Evolutionary conservation across 1,140 invertebrate genomes (phyloP), one percentile per base, ranked within the genome.

Genomic region (Sarcophaga bullata): DNA sequence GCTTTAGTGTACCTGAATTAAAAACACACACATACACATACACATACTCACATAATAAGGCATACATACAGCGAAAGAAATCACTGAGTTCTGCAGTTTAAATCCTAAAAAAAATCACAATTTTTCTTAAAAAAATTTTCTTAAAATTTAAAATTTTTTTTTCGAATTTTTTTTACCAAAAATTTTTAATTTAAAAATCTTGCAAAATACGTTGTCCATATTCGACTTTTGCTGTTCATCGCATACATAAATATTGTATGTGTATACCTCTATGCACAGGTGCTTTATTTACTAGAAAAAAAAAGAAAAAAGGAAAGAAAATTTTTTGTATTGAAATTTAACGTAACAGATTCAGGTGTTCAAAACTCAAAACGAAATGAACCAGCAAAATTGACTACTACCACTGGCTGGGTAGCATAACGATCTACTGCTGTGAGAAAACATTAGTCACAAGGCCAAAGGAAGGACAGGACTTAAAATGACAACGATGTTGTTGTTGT

Each of bases 381-480:
- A 17, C 46, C 81, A 78, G 8, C 54, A 47, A 9, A 25, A 58
- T n/a, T 17, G 7, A 50, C 46, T 25, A 50, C 46, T 25, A 58
- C 54, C 54, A 58, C 54, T 58, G 54, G 15, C 54, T 58, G 54
- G n/a, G 54, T 58, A n/a, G 0, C 46, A 48, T n/a, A 78, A 78
- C 48, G 75, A 78, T 48, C 17, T 11, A 78, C 75, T 78, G 75
- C 75, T 78, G 62, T 80, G 75, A 52, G n/a, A 82, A 37, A 68
- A 72, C 82, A 82, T 82, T 82, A 82, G 76, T 82, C 76, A 82
- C 82, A 82, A 82, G 82, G 82, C 82, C 82, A 82, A 82, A 82
- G 82, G 82, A 82, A 82, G 82, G 82, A 82, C 82, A 82, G 19
- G 62, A 68, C 62, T 37, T 37, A 25, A 68, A 68, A 78, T 78